phyloP scores from a whole-genome alignment of 2,113 vertebrate species.

The Galeopterus variegatus region DNA sequence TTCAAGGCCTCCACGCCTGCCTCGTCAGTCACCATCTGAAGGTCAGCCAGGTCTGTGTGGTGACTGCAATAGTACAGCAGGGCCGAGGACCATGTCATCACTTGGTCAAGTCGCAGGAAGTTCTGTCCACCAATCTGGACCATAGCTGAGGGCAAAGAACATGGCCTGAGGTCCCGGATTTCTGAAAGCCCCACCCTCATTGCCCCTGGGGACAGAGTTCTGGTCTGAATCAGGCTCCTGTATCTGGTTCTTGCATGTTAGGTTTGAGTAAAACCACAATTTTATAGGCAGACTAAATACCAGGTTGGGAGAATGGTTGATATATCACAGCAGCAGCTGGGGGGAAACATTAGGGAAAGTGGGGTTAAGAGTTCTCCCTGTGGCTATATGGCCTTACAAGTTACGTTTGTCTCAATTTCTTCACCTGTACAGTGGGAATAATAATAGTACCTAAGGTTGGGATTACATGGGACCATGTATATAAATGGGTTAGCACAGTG shows the following conservation, averaged over 20 bases:
- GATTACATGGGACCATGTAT: background rate
- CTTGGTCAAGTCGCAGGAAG: slow-evolving; percentile 52
- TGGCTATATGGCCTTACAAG: background rate
- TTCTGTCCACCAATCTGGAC: slow-evolving; percentile 14
- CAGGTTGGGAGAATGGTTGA: background rate
- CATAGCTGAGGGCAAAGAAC: background rate
- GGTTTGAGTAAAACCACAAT: background rate
- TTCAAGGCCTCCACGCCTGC: background rate
- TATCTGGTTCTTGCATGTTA: background rate
- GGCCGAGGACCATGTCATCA: slow-evolving; percentile 55
- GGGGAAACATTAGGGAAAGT: background rate
- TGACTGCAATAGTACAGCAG: slow-evolving; percentile 48
- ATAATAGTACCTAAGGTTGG: background rate
- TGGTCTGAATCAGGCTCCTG: background rate
- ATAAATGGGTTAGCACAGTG: background rate
- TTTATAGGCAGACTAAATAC: background rate
- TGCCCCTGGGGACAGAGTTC: background rate
- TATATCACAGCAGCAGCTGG: background rate
- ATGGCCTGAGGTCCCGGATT: background rate
- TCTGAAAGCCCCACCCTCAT: background rate
- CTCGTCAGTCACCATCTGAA: background rate
- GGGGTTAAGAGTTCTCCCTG: background rate
- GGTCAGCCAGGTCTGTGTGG: slow-evolving; percentile 53
- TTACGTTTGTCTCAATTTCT: background rate
- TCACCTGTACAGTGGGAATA: background rate